Evolutionary conservation across 2,797 vertebrate genomes (phyloP), one percentile per base, ranked within the genome.

Genomic region (Hypotaenidia okinawae): DNA sequence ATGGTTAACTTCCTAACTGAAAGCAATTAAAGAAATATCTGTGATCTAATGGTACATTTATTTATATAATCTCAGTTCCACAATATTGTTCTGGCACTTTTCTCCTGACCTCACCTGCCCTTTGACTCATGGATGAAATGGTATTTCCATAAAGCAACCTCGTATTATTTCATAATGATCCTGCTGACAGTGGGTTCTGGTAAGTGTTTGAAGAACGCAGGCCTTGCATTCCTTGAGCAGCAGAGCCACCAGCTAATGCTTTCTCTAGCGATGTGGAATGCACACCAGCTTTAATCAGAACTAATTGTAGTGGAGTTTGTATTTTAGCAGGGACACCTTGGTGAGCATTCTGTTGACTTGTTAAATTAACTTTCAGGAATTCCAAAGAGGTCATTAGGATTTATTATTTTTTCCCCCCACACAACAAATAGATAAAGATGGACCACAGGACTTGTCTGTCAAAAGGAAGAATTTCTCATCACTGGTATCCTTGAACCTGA

Each of bases 401-500:
- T 64, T 86, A 30, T 55, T 63, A 22, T 66, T 83, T 72, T 84
- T 62, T 23, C 7, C 32, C 37, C 73, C 3, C 35, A 25, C 25
- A 61, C 41, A 66, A 94, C 49, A 96, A 94, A 93, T 2, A 80
- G 64, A 77, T 7, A 27, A 45, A 84, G 91, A 85, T 77, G 62
- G 68, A 81, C 74, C 58, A 84, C 84, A 97, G 97, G 95, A 96
- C 98, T 98, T 98, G 97, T 94, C 89, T 97, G 96, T 97, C 97
- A 97, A 97, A 97, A 98, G 97, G 97, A 98, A 98, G 96, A 98
- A 98, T 99, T 98, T 98, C 97, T 99, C 98, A 98, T 99, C 98
- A 97, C 92, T 83, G 95, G 97, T 98, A 98, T 98, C 98, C 98
- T 98, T 99, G 99, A 99, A 98, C 98, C 97, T 97, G 97, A 97